phyloP scores from a whole-genome alignment of 2,113 vertebrate genomes.

The Corythornis cristatus region DNA sequence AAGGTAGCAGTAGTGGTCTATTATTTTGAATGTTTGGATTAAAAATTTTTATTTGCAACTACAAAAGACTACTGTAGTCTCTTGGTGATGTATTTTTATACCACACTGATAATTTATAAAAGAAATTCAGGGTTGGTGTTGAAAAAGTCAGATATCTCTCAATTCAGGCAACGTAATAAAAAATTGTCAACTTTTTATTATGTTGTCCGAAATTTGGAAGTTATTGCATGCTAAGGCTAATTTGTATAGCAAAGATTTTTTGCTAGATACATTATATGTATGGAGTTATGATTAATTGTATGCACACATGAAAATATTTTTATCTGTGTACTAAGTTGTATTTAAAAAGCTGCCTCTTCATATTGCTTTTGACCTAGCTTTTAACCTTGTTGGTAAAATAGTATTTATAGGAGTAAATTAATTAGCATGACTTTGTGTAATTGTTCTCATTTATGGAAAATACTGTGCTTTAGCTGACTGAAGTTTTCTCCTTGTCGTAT shows the following conservation, averaged over 20 bases:
- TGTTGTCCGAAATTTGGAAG: neutral
- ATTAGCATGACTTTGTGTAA: neutral
- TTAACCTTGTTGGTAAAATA: neutral
- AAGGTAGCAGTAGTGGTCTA: neutral
- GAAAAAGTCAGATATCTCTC: neutral
- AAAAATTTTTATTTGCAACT: neutral
- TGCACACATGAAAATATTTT: neutral
- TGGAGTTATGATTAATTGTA: neutral
- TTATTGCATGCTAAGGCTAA: neutral
- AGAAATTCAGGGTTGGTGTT: neutral
- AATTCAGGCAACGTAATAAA: no score
- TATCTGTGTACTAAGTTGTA: neutral
- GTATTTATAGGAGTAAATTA: neutral
- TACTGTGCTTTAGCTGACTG: neutral
- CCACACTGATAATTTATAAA: neutral
- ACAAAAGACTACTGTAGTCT: neutral
- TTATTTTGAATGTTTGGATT: neutral
- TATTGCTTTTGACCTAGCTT: neutral
- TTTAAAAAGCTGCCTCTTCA: neutral
- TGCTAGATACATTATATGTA: neutral
- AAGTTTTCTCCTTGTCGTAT: neutral
- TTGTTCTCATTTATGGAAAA: neutral
- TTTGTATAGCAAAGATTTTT: neutral
- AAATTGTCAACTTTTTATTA: neutral
- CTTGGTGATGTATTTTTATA: neutral